Percentiles rank a stretch among this genome's conserved stretches.
Evolutionary conservation across 1,140 invertebrate genomes (phyloP).

Genomic region (Paracyclopina nana): DNA sequence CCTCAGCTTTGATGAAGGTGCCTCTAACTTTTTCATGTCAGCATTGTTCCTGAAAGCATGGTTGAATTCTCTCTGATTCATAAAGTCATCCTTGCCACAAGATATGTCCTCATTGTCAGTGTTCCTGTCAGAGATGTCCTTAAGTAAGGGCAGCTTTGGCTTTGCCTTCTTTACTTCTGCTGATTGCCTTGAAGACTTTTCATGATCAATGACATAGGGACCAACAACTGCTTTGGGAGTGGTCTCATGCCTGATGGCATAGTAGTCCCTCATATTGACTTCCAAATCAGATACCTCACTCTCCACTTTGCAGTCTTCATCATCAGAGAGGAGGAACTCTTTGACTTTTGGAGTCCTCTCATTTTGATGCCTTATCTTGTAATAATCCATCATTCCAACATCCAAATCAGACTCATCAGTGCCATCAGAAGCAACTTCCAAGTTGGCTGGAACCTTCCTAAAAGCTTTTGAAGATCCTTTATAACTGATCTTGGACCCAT

Average conservation of each 20-base stretch:
- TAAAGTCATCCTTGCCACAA: neutral
- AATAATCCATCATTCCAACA: neutral
- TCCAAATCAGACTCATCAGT: slow-evolving; percentile 1
- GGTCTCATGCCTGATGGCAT: neutral
- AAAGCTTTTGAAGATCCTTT: too few relatives aligned
- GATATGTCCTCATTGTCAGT: neutral
- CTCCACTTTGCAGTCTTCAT: too few relatives aligned
- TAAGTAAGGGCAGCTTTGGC: too few relatives aligned
- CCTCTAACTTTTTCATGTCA: too few relatives aligned
- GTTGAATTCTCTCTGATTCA: neutral
- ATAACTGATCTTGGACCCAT: too few relatives aligned
- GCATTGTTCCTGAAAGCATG: neutral
- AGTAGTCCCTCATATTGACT: neutral
- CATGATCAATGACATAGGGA: too few relatives aligned
- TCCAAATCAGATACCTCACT: neutral
- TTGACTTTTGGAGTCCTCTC: neutral
- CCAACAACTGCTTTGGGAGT: neutral
- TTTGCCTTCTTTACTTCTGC: too few relatives aligned
- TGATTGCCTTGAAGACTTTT: too few relatives aligned
- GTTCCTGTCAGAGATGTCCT: too few relatives aligned
- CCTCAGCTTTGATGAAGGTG: too few relatives aligned
- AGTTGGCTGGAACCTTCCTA: too few relatives aligned
- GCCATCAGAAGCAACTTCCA: too few relatives aligned
- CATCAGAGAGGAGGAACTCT: neutral
- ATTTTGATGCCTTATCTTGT: neutral